Conservation (phyloP, 1,140 invertebrate species). For the Luehdorfia chinensis region DNA sequence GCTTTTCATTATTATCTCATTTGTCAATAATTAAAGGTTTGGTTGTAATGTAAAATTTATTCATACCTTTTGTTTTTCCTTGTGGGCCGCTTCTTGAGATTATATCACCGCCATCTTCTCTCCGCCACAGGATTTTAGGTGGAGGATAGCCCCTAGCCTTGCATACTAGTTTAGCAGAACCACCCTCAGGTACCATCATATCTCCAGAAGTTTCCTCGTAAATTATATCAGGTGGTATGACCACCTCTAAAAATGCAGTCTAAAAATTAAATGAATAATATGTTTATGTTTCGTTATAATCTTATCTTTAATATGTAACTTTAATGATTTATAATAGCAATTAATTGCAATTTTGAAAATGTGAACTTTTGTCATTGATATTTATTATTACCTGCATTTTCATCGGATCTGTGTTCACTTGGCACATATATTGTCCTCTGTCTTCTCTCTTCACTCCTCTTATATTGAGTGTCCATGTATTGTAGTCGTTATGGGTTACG, state of each 20-base stretch:
- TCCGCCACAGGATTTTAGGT: constrained; percentile 90
- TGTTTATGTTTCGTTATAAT: no score
- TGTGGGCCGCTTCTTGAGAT: constrained; percentile 83
- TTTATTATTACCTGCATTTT: constrained; percentile 86
- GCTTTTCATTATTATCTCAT: no score
- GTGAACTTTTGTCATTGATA: no score
- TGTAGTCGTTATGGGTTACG: constrained; percentile 91
- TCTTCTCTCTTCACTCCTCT: constrained; percentile 89
- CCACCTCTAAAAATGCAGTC: constrained; percentile 91
- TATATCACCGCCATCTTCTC: constrained; percentile 91
- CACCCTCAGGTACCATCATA: constrained; percentile 94
- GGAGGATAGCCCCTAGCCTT: constrained; percentile 90
- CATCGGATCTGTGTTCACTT: constrained; percentile 96
- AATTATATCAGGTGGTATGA: constrained; percentile 93
- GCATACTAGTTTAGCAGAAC: constrained; percentile 91
- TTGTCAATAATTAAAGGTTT: no score
- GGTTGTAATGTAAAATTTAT: constrained; percentile 9
- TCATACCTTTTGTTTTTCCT: constrained; percentile 83
- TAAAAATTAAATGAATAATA: constrained; percentile 74
- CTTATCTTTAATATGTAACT: no score
- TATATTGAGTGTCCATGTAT: constrained; percentile 93
- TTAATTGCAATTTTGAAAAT: no score
- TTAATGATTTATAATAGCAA: no score
- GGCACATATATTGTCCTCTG: constrained; percentile 93
- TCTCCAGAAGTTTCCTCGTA: constrained; percentile 93